Evolutionary conservation across 2,797 vertebrate genomes (phyloP).

Genomic region (Aulostomus chinensis): DNA sequence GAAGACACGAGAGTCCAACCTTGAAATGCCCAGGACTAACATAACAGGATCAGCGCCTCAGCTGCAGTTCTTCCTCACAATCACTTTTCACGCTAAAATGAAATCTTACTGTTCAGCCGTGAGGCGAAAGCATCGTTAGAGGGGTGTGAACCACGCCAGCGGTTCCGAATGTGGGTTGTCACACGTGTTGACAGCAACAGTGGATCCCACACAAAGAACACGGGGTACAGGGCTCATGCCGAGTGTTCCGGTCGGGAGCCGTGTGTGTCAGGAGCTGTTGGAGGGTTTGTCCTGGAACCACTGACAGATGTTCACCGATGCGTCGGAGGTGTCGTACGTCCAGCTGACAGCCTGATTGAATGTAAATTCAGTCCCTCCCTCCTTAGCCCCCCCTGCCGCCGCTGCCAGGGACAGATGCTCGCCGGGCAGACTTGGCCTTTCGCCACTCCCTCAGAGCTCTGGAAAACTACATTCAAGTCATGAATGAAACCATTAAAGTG

Average conservation of each 20-base stretch:
- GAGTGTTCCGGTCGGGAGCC: no score
- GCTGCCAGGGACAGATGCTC: slow-evolving; percentile 67
- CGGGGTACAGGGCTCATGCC: no score
- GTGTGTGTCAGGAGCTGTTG: slow-evolving; percentile 56
- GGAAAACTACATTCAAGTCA: slow-evolving; percentile 42
- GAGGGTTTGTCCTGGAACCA: slow-evolving; percentile 65
- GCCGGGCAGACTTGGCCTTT: slow-evolving; percentile 42
- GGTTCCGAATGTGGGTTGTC: no score
- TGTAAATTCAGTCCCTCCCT: slow-evolving; percentile 58
- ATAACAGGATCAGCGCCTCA: background rate
- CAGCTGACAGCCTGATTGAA: slow-evolving; percentile 65
- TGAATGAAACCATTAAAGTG: slow-evolving; percentile 26
- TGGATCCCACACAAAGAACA: no score
- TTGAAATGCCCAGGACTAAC: background rate
- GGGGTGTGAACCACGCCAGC: slow-evolving; percentile 44
- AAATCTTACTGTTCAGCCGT: background rate
- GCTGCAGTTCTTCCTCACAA: background rate
- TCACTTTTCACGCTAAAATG: background rate
- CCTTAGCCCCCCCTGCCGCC: slow-evolving; percentile 53
- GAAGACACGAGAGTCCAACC: background rate
- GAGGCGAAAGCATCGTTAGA: background rate
- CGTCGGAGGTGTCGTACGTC: slow-evolving; percentile 51
- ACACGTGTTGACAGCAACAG: no score
- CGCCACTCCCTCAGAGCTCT: slow-evolving; percentile 46
- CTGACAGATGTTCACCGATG: slow-evolving; percentile 55